Evolutionary conservation across 1,140 invertebrate genomes (phyloP).

Genomic region (Babylonia areolata): DNA sequence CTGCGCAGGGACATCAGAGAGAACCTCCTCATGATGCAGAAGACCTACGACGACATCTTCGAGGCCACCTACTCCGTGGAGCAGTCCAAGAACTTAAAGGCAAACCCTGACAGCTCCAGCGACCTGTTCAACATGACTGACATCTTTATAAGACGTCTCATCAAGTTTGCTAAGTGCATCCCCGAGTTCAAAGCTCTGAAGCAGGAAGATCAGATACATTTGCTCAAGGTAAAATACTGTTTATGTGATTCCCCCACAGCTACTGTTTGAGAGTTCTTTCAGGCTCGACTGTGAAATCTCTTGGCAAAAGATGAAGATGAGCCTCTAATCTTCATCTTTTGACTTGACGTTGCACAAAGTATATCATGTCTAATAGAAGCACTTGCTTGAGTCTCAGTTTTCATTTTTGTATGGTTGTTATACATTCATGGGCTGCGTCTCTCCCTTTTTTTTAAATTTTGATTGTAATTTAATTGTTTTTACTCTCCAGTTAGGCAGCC

Average conservation of each 20-base stretch:
- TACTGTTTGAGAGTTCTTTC: no score
- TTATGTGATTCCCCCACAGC: neutral
- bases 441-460: no score
- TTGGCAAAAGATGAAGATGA: no score
- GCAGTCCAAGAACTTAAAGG: constrained; percentile 51
- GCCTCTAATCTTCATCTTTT: no score
- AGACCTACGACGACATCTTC: constrained; percentile 61
- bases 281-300: no score
- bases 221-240: constrained; percentile 60
- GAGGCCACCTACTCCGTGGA: constrained; percentile 62
- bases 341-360: no score
- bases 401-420: no score
- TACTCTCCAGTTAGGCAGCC: no score
- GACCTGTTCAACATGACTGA: constrained; percentile 83
- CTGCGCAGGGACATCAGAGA: constrained; percentile 54
- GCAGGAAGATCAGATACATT: constrained; percentile 68
- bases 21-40: constrained; percentile 57
- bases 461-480: no score
- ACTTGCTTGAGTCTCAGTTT: no score
- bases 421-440: no score
- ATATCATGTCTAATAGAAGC: no score
- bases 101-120: constrained; percentile 59
- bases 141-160: constrained; percentile 88
- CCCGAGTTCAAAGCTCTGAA: constrained; percentile 66
- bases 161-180: constrained; percentile 70